Evolutionary conservation across 37 sponge, comb jelly and placozoan genomes (phyloP), one percentile per base, ranked within the genome.

Genomic region (Theonella swinhoei): DNA sequence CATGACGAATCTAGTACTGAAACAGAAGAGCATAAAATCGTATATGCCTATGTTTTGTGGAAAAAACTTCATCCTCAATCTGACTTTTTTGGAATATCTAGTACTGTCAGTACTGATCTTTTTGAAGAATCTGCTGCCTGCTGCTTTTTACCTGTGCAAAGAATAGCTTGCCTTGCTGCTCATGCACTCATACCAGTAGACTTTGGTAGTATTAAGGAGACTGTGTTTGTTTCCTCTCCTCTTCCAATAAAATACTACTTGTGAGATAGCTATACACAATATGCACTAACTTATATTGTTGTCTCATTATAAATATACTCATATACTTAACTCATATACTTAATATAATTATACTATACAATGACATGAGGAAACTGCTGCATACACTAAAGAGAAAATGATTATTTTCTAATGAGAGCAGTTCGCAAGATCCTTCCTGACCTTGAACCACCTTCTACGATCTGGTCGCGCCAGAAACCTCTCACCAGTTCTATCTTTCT

Each of bases 61-160:
- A n/a, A n/a, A n/a, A n/a, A n/a, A n/a, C n/a, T n/a, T n/a, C n/a
- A n/a, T n/a, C n/a, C n/a, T n/a, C 25, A 63, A 4, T 26, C 7
- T 23, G 42, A 76, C 64, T 71, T 65, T 54, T 88, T 70, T 70
- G 78, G 78, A 25, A 38, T 36, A 58, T 74, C 80, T 39, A 82
- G 82, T 67, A 64, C 34, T n/a, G 64, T 88, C 4, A 62, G 74
- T 72, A 34, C 28, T 34, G 37, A 67, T 22, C 39, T 54, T 3
- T 19, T 22, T 39, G 65, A 77, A 22, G 62, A 42, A 24, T 4
- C 32, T 5, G 25, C 54, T 64, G 58, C 28, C 14, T 88, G 80
- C 29, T 60, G 77, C 37, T 88, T 76, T 62, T 22, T 88, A 11
- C 88, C 88, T 72, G 72, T 81, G 24, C 88, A 88, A 22, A 70